Base-by-base conservation (phyloP, 2,113 vertebrate species). In the Pedionomus torquatus region DNA sequence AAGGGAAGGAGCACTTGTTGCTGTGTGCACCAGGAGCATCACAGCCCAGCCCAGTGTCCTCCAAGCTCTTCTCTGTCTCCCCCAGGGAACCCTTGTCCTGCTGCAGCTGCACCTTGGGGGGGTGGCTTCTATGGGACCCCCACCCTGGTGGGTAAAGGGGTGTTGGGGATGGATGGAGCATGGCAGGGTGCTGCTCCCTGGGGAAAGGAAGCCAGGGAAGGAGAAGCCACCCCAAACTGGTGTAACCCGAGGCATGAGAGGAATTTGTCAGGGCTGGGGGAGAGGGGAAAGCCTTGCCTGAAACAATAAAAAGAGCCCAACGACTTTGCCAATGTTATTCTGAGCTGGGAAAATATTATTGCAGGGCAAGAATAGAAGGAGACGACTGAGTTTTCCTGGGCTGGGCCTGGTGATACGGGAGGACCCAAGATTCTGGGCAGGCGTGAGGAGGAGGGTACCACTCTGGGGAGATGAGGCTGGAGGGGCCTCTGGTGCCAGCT, bases 311-410 rank as follows among this genome's bases (percentile, higher is more conserved):
- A 85, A 68, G 76, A 87, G 90, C 77, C 58, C 0, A 2, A 21
- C 5, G 11, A 16, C 76, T 83, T 58, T 54, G 87, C 84, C 87
- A 69, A 19, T 92, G 94, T 95, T 97, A 81, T 95, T 96, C 90
- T 66, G 96, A 96, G 82, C 86, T 90, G 94, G 93, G 89, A 96
- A 97, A 97, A 97, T 95, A 85, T 94, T 97, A 72, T 90, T 93
- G 91, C 96, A 90, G 44, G 66, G 91, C 76, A 96, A 95, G 96
- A 97, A 97, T 80, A 95, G 93, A 81, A 97, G 88, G 92, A 96
- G 91, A 84, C 18, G 24, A 51, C 54, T 71, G 93, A 3, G 1
- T 55, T 87, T 93, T 96, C 96, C 94, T 9, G 55, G 81, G 72
- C 93, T 87, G 84, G 64, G 69, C 35, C 44, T 0, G 4, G 70